Evolutionary conservation across 2,797 vertebrate species (phyloP).

Genomic region (Emydoidea blandingii): DNA sequence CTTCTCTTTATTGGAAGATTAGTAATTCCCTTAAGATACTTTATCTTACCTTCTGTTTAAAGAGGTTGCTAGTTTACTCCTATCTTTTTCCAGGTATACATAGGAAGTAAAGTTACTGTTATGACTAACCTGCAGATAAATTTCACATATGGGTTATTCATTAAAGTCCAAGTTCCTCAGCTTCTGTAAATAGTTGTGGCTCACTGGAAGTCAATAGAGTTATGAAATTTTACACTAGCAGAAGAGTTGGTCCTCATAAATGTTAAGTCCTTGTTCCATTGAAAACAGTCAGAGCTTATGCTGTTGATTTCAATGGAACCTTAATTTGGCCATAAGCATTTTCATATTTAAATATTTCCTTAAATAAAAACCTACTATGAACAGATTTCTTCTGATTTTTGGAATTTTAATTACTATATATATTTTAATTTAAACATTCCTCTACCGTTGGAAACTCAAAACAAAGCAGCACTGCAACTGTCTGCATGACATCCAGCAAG

Average conservation of each 20-base stretch:
- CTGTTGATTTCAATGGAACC: background rate
- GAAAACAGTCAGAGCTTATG: background rate
- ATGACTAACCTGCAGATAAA: background rate
- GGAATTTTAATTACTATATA: background rate
- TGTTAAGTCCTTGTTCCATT: background rate
- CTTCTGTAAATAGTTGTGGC: background rate
- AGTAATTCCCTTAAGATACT: background rate
- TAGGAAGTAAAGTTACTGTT: background rate
- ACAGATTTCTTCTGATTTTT: background rate
- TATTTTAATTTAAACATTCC: background rate
- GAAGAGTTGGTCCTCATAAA: background rate
- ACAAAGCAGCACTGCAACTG: background rate
- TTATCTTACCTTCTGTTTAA: background rate
- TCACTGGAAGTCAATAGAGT: slow-evolving; percentile 31
- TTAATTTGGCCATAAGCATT: background rate
- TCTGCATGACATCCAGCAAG: background rate
- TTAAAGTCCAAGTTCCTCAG: background rate
- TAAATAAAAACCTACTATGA: background rate
- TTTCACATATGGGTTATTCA: background rate
- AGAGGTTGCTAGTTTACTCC: background rate
- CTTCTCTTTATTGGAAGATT: background rate
- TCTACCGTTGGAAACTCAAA: background rate
- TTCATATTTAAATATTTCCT: background rate
- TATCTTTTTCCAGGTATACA: background rate
- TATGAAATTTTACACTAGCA: background rate